phyloP scores from a whole-genome alignment of 2,797 vertebrate genomes.

The Betta splendens region DNA sequence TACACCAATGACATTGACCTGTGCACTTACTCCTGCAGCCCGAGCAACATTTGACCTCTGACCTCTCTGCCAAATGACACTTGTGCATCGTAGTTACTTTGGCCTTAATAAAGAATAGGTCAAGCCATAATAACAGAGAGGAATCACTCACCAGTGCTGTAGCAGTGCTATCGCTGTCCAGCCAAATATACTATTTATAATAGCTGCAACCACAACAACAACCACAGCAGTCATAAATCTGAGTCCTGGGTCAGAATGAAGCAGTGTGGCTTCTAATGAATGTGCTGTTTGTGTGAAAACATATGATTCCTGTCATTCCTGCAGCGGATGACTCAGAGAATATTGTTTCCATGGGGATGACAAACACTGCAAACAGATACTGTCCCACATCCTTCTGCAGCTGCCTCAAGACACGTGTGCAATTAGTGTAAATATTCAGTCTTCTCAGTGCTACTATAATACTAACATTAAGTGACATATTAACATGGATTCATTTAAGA shows the following conservation, averaged over 20 bases:
- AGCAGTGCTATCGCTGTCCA: no score
- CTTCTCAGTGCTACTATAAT: not conserved
- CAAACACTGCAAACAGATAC: conserved; percentile 21
- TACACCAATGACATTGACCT: conserved; percentile 31
- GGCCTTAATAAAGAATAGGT: conserved; percentile 28
- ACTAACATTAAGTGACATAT: not conserved
- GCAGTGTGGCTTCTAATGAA: conserved; percentile 30
- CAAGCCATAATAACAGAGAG: conserved; percentile 12
- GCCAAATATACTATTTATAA: no score
- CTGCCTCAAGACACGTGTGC: conserved; percentile 6
- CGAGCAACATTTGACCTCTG: conserved; percentile 26
- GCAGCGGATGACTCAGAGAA: conserved; percentile 38
- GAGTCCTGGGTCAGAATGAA: not conserved
- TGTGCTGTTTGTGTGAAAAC: conserved; percentile 45
- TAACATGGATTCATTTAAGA: not conserved
- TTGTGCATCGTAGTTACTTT: conserved; percentile 1
- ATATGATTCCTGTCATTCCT: conserved; percentile 42
- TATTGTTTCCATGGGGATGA: conserved; percentile 29
- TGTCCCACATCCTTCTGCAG: conserved; percentile 31
- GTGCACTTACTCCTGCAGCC: conserved; percentile 21
- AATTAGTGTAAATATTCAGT: no score
- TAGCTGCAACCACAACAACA: not conserved
- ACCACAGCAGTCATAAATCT: not conserved
- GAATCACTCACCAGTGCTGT: not conserved
- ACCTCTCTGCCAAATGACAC: conserved; percentile 36